Percentiles rank a stretch among this genome's conserved stretches.
Evolutionary conservation across 2,797 vertebrate genomes (phyloP).

Genomic region (Nyctibius grandis): DNA sequence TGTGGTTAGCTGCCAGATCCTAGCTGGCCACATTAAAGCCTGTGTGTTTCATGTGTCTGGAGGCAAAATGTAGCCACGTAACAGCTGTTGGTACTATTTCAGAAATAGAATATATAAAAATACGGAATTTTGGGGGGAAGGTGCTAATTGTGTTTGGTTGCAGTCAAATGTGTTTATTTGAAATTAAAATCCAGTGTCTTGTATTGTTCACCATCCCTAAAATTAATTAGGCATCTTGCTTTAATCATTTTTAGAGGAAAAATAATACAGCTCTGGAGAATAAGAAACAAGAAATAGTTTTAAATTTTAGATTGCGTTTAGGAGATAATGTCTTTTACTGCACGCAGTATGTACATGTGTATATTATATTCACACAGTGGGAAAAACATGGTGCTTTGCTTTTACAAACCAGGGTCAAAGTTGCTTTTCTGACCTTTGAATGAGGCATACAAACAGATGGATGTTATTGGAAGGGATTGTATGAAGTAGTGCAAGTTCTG

Average conservation of each 20-base stretch:
- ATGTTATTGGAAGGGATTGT: accelerated
- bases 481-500: neutral
- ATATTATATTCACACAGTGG: neutral
- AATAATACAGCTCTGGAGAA: neutral
- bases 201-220: neutral
- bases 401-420: neutral
- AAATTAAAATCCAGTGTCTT: neutral
- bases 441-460: neutral
- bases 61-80: neutral
- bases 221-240: neutral
- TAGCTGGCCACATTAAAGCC: neutral
- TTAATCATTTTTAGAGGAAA: neutral
- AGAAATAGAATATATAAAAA: neutral
- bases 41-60: neutral
- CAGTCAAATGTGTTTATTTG: neutral
- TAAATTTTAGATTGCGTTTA: accelerated
- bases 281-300: neutral
- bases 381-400: neutral
- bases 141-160: neutral
- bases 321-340: neutral
- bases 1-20: neutral
- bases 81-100: neutral
- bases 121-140: accelerated
- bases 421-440: neutral
- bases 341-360: neutral